Conservation (phyloP, 2,113 vertebrate genomes). For the Lophotis ruficrista region DNA sequence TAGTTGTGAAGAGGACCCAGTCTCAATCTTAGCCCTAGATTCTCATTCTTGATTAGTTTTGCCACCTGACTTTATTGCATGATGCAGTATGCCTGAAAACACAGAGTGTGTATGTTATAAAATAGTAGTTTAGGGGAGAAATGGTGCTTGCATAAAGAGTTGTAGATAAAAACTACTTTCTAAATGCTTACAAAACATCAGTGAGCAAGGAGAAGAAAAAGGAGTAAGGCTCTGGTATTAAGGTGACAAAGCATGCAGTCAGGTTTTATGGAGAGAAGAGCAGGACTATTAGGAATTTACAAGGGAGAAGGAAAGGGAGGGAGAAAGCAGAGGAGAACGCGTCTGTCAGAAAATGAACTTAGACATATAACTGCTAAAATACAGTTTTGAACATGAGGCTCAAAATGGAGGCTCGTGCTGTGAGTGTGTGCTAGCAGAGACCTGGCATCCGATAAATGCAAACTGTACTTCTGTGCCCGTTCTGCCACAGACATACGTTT, state of each 20-base stretch:
- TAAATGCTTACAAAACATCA: constrained; percentile 33
- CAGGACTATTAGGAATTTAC: background rate
- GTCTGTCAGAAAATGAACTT: constrained; percentile 38
- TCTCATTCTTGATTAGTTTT: background rate
- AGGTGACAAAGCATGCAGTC: background rate
- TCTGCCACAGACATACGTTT: background rate
- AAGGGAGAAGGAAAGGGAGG: background rate
- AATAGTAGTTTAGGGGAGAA: background rate
- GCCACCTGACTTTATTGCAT: background rate
- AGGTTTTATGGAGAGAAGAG: background rate
- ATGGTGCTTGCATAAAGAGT: constrained; percentile 1
- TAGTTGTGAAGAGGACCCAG: background rate
- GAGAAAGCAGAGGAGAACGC: background rate
- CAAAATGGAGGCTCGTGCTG: constrained; percentile 74
- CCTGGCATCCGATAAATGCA: constrained; percentile 61
- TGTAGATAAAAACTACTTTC: constrained; percentile 54
- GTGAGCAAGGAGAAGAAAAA: background rate
- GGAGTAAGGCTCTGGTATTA: background rate
- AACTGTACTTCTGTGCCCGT: background rate
- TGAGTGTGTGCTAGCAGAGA: constrained; percentile 44
- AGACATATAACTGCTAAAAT: constrained; percentile 42
- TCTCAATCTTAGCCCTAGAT: background rate
- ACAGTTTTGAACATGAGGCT: constrained; percentile 58
- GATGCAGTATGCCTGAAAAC: background rate
- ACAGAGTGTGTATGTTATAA: background rate